phyloP scores from a whole-genome alignment of 1,140 invertebrate species.

The Colletes gigas region DNA sequence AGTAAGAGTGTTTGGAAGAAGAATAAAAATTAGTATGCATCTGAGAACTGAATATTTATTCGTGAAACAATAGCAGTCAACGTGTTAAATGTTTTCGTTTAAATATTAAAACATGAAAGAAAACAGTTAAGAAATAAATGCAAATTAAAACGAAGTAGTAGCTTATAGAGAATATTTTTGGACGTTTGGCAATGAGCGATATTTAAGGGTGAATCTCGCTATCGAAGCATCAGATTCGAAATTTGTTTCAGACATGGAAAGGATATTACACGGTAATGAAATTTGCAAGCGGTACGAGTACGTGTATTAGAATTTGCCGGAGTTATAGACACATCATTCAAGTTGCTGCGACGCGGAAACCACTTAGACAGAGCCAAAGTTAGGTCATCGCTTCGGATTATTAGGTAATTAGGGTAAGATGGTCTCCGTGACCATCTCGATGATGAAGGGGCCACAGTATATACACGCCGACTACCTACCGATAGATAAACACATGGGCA shows the following conservation, averaged over 20 bases:
- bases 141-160: too few relatives aligned
- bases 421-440: conserved; percentile 72
- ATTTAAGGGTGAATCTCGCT: background rate
- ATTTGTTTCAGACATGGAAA: background rate
- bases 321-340: conserved; percentile 61
- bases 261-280: conserved; percentile 1
- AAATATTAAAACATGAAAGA: too few relatives aligned
- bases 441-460: conserved; percentile 70
- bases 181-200: too few relatives aligned
- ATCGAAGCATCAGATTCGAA: background rate
- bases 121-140: too few relatives aligned
- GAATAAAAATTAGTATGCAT: too few relatives aligned
- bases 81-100: too few relatives aligned
- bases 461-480: conserved; percentile 67
- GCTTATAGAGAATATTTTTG: too few relatives aligned
- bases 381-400: conserved; percentile 76
- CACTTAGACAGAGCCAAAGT: conserved; percentile 66
- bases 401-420: conserved; percentile 78
- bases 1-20: too few relatives aligned
- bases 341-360: conserved; percentile 59
- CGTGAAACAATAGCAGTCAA: too few relatives aligned
- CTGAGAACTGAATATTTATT: too few relatives aligned
- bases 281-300: conserved; percentile 5
- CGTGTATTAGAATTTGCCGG: conserved; percentile 52
- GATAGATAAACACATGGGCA: conserved; percentile 79